Base-by-base conservation (phyloP, 1,140 invertebrate species). In the Neelides sp. region DNA sequence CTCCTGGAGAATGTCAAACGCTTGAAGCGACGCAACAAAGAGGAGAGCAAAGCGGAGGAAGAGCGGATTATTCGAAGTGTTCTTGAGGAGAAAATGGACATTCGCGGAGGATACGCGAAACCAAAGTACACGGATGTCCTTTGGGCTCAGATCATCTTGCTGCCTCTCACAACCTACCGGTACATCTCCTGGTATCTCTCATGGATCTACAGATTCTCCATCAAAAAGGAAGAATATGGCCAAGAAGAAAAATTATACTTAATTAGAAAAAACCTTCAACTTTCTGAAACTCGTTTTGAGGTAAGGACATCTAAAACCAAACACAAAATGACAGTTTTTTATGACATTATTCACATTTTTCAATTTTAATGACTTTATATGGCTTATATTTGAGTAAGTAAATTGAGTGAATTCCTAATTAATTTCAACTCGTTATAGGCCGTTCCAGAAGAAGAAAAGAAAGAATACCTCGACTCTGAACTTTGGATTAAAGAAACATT, bases 1-100 rank as follows among this genome's bases (percentile, higher is more conserved):
- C 61, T 82, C 17, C 51, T 78, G 64, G 66, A 75, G 70, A 65
- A 72, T 71, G 56, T 69, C 66, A 52, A 68, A 71, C 71, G 67
- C 72, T 68, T 71, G 69, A 57, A 63, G 64, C 62, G 67, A 65
- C 64, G 65, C 63, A 61, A 67, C 24, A 71, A 78, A 71, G 80
- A 72, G 62, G 83, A 85, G 67, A 69, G 77, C 5, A 81, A 80
- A 63, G 73, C 78, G 56, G 85, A 87, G 67, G 80, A 85, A 62
- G 85, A 91, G 72, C 73, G 37, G 77, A 71, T 87, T 23, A 80
- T 92, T 46, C 74, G 79, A 59, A 74, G 77, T 66, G 79, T 92
- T 10, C 80, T 92, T 50, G 84, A 85, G 69, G 79, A 88, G 58
- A 90, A 90, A 63, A 86, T 92, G 77, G 85, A 90, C 65, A 88